These are phyloP conservation scores for Yasuhikotakia modesta DNA, from an alignment of 2,797 vertebrate genomes.

Conservation along the genomic window DNA sequence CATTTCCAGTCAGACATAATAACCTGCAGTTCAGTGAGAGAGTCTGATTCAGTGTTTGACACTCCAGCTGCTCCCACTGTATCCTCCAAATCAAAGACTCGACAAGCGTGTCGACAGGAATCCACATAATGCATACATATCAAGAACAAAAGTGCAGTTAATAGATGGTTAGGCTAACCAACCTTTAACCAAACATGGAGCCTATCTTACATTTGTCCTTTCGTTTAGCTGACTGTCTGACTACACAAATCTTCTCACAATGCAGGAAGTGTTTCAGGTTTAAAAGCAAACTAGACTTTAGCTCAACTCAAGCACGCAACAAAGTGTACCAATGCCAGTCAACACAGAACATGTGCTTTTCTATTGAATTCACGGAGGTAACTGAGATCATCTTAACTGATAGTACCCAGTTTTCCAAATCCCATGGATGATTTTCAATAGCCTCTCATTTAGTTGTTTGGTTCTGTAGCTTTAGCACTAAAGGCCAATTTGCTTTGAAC, in stretches of 20 bases:
- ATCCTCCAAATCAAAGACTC: neutral
- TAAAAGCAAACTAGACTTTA: constrained; percentile 74
- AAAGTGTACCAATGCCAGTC: constrained; percentile 77
- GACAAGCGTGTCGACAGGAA: neutral
- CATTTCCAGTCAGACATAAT: constrained; percentile 8
- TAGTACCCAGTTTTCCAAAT: constrained; percentile 67
- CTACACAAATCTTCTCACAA: constrained; percentile 58
- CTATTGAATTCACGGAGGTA: constrained; percentile 77
- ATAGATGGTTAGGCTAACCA: neutral
- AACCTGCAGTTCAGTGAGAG: neutral
- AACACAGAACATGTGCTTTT: constrained; percentile 68
- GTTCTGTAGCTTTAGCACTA: constrained; percentile 65
- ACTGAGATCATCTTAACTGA: constrained; percentile 65
- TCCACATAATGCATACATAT: neutral
- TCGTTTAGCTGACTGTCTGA: constrained; percentile 1
- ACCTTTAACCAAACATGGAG: neutral
- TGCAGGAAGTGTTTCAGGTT: constrained; percentile 74
- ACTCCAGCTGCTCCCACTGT: neutral
- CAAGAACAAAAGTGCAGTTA: neutral
- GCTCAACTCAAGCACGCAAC: constrained; percentile 77
- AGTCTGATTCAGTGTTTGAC: neutral
- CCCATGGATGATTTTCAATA: constrained; percentile 66
- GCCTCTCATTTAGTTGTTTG: constrained; percentile 71
- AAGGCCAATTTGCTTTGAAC: constrained; percentile 72
- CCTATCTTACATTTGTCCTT: neutral